Percentiles rank a stretch among this genome's conserved stretches.
These are phyloP conservation scores for Eupithecia subfuscata DNA, from an alignment of 2,888 invertebrate species.

Conservation along the genomic window DNA sequence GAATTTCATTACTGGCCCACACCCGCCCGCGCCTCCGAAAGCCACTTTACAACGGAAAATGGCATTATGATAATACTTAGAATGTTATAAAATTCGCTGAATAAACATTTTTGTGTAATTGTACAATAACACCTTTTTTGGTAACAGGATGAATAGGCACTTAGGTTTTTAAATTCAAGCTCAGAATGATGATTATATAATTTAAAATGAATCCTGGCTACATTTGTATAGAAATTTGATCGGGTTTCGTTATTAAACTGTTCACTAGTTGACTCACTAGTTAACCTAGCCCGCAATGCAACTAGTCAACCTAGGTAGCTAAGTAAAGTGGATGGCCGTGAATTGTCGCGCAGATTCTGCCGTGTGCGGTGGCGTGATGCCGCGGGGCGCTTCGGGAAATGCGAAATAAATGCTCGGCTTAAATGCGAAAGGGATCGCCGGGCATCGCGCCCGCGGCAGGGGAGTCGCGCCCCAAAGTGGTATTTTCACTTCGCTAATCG, in stretches of 20 bases:
- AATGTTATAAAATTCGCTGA: conserved; percentile 80
- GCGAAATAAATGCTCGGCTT: conserved; percentile 83
- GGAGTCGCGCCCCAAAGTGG: conserved; percentile 83
- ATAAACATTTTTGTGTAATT: conserved; percentile 81
- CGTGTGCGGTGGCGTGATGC: conserved; percentile 59
- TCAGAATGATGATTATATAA: conserved; percentile 21
- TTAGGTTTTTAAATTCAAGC: conserved; percentile 12
- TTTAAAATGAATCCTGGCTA: background rate
- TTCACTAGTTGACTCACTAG: background rate
- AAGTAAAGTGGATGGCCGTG: conserved; percentile 65
- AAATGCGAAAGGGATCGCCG: conserved; percentile 80
- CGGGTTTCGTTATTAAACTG: background rate
- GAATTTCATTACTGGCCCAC: conserved; percentile 80
- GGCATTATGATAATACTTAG: conserved; percentile 82
- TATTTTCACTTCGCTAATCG: conserved; percentile 86
- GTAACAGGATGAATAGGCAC: conserved; percentile 43
- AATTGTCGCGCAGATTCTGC: conserved; percentile 66
- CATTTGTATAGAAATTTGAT: background rate
- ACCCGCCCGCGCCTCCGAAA: conserved; percentile 67
- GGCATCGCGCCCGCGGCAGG: conserved; percentile 75
- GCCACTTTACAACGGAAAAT: conserved; percentile 82
- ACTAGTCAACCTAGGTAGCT: conserved; percentile 1
- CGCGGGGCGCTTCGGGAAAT: conserved; percentile 76
- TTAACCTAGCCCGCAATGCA: background rate
- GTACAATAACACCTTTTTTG: conserved; percentile 66